These are phyloP conservation scores for Ophraella communa DNA, from an alignment of 2,888 invertebrate species.

Conservation along the genomic window DNA sequence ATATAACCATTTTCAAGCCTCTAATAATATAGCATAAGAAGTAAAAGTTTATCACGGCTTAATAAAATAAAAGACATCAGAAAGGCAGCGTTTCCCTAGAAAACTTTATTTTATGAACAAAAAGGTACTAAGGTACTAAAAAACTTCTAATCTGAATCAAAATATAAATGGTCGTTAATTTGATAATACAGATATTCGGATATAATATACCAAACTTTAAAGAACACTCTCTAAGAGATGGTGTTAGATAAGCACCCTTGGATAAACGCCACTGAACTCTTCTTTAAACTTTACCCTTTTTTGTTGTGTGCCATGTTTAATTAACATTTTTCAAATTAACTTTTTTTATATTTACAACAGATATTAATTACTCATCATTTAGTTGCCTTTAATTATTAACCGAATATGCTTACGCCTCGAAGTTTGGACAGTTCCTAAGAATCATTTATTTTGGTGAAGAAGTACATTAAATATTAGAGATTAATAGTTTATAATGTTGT, in stretches of 20 bases:
- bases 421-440: neutral
- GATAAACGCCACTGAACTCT: neutral
- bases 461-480: neutral
- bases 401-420: neutral
- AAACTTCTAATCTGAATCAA: no score
- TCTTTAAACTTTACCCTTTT: neutral
- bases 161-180: no score
- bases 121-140: no score
- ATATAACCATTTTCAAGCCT: no score
- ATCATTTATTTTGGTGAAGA: neutral
- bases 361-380: conserved; percentile 47
- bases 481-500: neutral
- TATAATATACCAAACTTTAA: no score
- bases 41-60: no score
- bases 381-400: conserved; percentile 41
- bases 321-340: conserved; percentile 46
- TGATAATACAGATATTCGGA: no score
- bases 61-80: no score
- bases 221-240: no score
- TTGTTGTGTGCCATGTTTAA: conserved; percentile 30
- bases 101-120: no score
- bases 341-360: conserved; percentile 37
- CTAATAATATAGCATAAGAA: no score
- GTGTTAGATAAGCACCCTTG: neutral
- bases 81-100: no score